Conservation (phyloP, 2,797 vertebrate species). For the Mus caroli region DNA sequence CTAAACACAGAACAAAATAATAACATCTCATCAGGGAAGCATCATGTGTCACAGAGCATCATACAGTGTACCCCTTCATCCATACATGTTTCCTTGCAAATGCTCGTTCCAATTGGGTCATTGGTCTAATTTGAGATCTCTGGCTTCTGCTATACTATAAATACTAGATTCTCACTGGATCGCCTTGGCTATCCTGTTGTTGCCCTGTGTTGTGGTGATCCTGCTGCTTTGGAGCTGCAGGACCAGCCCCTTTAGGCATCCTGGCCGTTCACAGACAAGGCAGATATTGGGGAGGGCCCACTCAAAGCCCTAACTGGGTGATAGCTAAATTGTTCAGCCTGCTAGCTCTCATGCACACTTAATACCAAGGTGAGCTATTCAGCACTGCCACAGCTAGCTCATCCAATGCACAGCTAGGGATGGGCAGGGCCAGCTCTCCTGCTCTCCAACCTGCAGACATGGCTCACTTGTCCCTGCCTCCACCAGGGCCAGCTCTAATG, state of each 20-base stretch:
- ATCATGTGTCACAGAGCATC: background rate
- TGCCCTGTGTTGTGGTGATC: background rate
- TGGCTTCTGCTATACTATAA: background rate
- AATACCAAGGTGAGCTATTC: background rate
- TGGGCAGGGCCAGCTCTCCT: background rate
- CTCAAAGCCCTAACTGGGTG: background rate
- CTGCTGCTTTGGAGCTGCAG: background rate
- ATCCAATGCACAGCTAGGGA: background rate
- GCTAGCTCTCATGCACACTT: background rate
- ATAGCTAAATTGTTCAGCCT: background rate
- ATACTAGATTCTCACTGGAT: background rate
- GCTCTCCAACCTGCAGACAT: too few relatives aligned
- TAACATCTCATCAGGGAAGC: background rate
- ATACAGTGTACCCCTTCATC: background rate
- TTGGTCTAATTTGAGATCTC: background rate
- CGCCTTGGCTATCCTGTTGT: background rate
- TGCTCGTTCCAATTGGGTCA: background rate
- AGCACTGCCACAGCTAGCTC: background rate
- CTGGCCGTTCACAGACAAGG: background rate
- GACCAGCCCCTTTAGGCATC: background rate
- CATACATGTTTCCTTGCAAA: background rate
- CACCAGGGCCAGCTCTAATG: too few relatives aligned
- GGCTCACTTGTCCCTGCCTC: too few relatives aligned
- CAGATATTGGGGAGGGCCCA: background rate
- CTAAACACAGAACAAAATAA: background rate